Conservation (phyloP, 1,140 invertebrate species). For the Drosophila baimaii region DNA sequence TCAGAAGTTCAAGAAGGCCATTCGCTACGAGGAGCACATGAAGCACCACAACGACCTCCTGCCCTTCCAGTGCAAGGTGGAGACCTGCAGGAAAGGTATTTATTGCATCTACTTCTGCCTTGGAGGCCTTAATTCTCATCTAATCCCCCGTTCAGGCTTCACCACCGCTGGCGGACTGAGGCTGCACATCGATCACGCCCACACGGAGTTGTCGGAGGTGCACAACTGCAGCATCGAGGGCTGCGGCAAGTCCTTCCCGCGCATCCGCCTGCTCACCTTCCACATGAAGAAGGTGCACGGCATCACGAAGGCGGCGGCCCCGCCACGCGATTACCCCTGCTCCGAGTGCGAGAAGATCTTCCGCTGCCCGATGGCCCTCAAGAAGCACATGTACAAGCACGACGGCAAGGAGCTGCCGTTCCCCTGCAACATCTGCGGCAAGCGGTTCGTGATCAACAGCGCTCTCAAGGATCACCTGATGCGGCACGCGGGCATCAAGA, state of each 20-base stretch:
- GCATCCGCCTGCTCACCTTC: constrained; percentile 78
- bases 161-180: constrained; percentile 76
- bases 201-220: constrained; percentile 72
- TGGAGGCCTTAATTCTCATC: background rate
- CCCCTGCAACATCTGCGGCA: constrained; percentile 86
- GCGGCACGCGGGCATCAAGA: constrained; percentile 81
- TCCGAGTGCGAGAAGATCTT: constrained; percentile 79
- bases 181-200: constrained; percentile 76
- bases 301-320: constrained; percentile 70
- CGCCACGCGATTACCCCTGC: constrained; percentile 75
- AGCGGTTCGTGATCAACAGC: constrained; percentile 80
- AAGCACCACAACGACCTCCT: constrained; percentile 78
- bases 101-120: background rate
- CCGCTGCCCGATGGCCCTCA: constrained; percentile 79
- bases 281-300: constrained; percentile 80
- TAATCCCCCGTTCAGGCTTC: constrained; percentile 38
- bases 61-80: constrained; percentile 76
- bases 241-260: constrained; percentile 74
- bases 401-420: constrained; percentile 86
- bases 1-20: constrained; percentile 79
- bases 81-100: constrained; percentile 67
- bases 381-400: constrained; percentile 86
- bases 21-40: constrained; percentile 80
- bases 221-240: constrained; percentile 71
- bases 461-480: constrained; percentile 79